phyloP scores from a whole-genome alignment of 2,888 invertebrate species.

The Urechis unicinctus region DNA sequence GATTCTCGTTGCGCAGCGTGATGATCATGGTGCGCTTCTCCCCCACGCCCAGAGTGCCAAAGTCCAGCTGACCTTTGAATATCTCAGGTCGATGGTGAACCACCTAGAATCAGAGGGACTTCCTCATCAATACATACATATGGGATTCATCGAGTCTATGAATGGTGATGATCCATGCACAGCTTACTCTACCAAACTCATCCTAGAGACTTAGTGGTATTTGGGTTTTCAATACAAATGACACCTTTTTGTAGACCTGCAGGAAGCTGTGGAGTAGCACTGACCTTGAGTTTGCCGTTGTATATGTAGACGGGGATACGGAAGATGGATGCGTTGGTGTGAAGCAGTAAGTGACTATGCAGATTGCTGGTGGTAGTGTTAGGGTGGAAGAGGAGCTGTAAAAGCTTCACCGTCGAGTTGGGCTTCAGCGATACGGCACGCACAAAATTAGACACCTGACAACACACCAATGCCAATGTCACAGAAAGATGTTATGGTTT shows the following conservation, averaged over 20 bases:
- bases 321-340: constrained; percentile 70
- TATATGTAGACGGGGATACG: constrained; percentile 67
- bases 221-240: no score
- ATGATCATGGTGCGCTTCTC: constrained; percentile 66
- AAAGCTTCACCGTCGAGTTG: constrained; percentile 58
- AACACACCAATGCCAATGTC: no score
- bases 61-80: constrained; percentile 52
- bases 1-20: constrained; percentile 69
- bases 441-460: constrained; percentile 54
- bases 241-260: no score
- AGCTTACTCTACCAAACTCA: no score
- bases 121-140: background rate
- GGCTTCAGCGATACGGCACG: constrained; percentile 59
- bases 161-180: background rate
- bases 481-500: no score
- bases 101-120: constrained; percentile 46
- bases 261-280: no score
- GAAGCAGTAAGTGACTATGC: constrained; percentile 61
- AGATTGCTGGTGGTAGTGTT: constrained; percentile 58
- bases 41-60: constrained; percentile 55
- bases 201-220: no score
- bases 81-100: constrained; percentile 51
- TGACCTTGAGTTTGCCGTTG: constrained; percentile 61
- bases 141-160: background rate
- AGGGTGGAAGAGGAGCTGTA: constrained; percentile 50